Base-by-base conservation (phyloP, 2,888 invertebrate species). In the Crossocerus cetratus region DNA sequence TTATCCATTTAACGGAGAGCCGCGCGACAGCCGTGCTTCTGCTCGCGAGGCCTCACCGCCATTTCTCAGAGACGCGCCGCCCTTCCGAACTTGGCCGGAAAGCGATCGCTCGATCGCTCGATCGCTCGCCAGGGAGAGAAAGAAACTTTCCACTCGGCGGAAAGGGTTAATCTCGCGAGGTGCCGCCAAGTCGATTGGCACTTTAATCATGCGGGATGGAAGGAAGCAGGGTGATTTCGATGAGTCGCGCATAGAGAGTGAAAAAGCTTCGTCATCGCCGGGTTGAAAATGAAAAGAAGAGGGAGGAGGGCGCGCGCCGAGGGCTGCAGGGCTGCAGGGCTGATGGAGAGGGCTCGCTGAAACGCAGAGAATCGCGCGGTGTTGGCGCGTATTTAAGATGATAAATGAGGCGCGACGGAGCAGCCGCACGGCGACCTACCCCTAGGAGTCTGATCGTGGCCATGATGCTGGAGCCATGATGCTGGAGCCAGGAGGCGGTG, bases 331-430 rank as follows among this genome's bases (percentile, higher is more conserved):
- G n/a, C 14, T 16, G 49, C 13, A 5, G 49, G 49, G n/a, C 14
- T 16, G 49, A 11, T 32, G 49, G 49, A 16, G 42, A 71, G 32
- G 53, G 43, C 42, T 65, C n/a, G 32, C 20, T 32, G 21, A 44
- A 53, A 72, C 65, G 53, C 59, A 53, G 23, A 16, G 57, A 55
- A 61, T 62, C 69, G 74, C 69, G 22, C 32, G 32, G 32, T 32
- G 32, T 32, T 32, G 66, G 65, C 72, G 43, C 73, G 71, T 67
- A 68, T 77, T 78, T 78, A 74, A 74, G 69, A 66, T 73, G 68
- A 69, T 74, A 79, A 79, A 81, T 75, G 78, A 76, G 70, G 43
- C 32, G 14, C 57, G 44, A 32, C 66, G 76, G 54, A 67, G 74
- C 69, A 43, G 43, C 13, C 5, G 49, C 13, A 49, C 16, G n/a